Percentiles rank a stretch among this genome's conserved stretches.
These are phyloP conservation scores for Microctonus brassicae DNA, from an alignment of 2,888 invertebrate species.

Conservation along the genomic window DNA sequence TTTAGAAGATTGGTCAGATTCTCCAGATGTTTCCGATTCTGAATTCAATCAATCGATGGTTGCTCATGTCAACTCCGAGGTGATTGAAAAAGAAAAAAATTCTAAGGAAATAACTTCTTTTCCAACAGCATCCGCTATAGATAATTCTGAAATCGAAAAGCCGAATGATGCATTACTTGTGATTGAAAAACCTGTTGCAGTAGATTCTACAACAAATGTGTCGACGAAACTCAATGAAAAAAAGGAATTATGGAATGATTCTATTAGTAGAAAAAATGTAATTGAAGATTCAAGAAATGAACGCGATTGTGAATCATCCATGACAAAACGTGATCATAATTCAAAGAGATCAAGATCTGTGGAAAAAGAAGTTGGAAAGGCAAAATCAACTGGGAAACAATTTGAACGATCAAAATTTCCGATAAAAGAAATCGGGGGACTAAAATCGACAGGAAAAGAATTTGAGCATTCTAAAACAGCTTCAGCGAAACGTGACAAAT, in stretches of 20 bases:
- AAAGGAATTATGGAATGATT: not conserved
- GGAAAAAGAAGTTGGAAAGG: not conserved
- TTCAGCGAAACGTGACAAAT: not conserved
- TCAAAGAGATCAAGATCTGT: not conserved
- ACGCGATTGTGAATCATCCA: not conserved
- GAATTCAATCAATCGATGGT: not conserved
- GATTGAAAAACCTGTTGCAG: not conserved
- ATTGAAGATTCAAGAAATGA: not conserved
- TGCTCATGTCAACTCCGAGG: not conserved
- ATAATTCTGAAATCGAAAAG: too few species aligned
- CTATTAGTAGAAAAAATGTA: not conserved
- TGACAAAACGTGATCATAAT: not conserved
- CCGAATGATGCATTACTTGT: not conserved
- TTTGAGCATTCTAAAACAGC: not conserved
- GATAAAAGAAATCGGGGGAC: conserved; percentile 1
- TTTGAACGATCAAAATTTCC: conserved; percentile 25
- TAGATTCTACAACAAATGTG: not conserved
- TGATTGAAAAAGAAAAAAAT: not conserved
- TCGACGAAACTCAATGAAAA: not conserved
- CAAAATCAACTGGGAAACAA: conserved; percentile 8
- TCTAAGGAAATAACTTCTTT: not conserved
- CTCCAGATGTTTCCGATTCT: not conserved
- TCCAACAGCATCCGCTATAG: conserved; percentile 18
- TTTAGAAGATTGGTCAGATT: not conserved
- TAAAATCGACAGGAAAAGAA: not conserved